phyloP scores from a whole-genome alignment of 2,888 invertebrate species.

The Omphaloscelis lunosa region DNA sequence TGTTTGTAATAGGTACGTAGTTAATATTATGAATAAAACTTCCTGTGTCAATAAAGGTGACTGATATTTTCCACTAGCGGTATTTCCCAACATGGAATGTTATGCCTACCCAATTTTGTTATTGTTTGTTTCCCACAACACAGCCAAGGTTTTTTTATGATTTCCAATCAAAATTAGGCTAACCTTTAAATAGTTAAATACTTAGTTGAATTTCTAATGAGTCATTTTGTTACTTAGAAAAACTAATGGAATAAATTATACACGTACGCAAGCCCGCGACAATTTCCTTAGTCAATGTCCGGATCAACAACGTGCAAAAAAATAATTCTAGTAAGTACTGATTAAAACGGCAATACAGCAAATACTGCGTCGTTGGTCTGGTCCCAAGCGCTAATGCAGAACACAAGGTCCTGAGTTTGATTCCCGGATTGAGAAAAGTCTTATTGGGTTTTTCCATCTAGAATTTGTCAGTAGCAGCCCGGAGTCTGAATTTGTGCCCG shows the following conservation, averaged over 20 bases:
- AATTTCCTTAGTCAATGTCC: not conserved
- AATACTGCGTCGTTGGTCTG: not conserved
- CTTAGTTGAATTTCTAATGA: not conserved
- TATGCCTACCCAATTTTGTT: not conserved
- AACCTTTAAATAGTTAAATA: not conserved
- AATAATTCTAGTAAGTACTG: not conserved
- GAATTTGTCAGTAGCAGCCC: too few relatives aligned
- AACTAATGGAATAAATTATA: not conserved
- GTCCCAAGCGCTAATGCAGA: not conserved
- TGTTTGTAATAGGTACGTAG: not conserved
- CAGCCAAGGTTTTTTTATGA: not conserved
- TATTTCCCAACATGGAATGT: not conserved
- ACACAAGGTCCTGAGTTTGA: too few relatives aligned
- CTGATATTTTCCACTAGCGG: not conserved
- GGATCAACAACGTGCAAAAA: not conserved
- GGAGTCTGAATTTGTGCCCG: too few relatives aligned
- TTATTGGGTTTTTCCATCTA: too few relatives aligned
- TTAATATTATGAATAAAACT: conserved; percentile 12
- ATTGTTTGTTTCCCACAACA: not conserved
- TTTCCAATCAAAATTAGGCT: not conserved
- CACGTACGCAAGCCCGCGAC: not conserved
- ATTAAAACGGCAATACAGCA: not conserved
- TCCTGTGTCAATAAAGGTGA: too few relatives aligned
- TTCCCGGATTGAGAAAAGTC: too few relatives aligned
- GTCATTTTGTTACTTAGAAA: conserved; percentile 10